phyloP scores from a whole-genome alignment of 2,113 vertebrate species.

The Pholis gunnellus region DNA sequence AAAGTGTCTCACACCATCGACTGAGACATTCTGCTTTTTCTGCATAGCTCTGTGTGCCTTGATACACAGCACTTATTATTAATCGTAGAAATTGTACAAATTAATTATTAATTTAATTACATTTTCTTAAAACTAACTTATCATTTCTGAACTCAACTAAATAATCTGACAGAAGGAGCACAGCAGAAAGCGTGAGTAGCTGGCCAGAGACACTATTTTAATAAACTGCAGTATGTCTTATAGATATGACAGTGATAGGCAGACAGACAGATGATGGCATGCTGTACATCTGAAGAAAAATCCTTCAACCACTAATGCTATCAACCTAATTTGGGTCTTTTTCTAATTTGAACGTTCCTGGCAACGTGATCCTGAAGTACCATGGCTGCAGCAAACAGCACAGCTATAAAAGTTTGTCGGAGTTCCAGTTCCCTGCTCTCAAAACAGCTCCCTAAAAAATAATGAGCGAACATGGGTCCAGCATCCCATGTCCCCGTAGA shows the following conservation, averaged over 20 bases:
- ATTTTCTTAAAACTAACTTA: no score
- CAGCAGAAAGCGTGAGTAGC: slow-evolving; percentile 11
- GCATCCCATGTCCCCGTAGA: slow-evolving; percentile 1
- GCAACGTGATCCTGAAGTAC: slow-evolving; percentile 25
- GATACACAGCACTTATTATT: slow-evolving; percentile 51
- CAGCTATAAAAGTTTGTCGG: slow-evolving; percentile 37
- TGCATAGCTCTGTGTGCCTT: slow-evolving; percentile 29
- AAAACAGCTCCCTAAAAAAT: slow-evolving; percentile 17
- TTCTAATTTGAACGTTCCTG: slow-evolving; percentile 33
- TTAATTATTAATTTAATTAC: no score
- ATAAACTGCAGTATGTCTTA: slow-evolving; percentile 15
- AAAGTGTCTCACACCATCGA: slow-evolving; percentile 75
- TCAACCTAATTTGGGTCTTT: slow-evolving; percentile 19
- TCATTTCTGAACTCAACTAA: slow-evolving; percentile 31
- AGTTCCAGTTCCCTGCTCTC: slow-evolving; percentile 7
- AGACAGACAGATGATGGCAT: slow-evolving; percentile 29
- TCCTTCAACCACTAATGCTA: slow-evolving; percentile 29
- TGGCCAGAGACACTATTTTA: slow-evolving; percentile 14
- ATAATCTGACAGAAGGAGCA: slow-evolving; percentile 22
- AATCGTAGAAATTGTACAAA: slow-evolving; percentile 47
- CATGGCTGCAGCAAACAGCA: slow-evolving; percentile 27
- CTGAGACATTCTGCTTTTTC: slow-evolving; percentile 59
- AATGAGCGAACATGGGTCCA: slow-evolving; percentile 29
- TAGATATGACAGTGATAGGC: not conserved
- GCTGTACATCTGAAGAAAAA: slow-evolving; percentile 24